phyloP scores from a whole-genome alignment of 2,797 vertebrate species.

The Ispidina lecontei region DNA sequence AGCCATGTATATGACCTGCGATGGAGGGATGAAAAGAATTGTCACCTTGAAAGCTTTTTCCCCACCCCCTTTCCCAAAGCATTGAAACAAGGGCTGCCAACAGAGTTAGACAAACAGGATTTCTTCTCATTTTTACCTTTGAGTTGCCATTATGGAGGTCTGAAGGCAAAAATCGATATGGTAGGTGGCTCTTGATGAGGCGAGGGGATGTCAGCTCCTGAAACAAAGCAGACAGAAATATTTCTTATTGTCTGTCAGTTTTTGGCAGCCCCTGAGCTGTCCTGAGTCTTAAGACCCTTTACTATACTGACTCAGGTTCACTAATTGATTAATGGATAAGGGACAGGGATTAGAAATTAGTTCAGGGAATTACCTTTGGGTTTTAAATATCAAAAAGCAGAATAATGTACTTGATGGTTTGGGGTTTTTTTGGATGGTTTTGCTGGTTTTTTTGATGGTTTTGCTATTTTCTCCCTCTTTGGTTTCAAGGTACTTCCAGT shows the following conservation, averaged over 20 bases:
- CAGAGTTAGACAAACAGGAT: not conserved
- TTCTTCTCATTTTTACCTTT: slow-evolving; percentile 82
- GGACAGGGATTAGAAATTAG: not conserved
- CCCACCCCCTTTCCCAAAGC: not conserved
- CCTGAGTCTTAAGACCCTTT: not conserved
- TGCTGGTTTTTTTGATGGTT: fast-evolving
- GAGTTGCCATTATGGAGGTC: slow-evolving; percentile 95
- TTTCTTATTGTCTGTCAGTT: not conserved
- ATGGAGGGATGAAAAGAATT: not conserved
- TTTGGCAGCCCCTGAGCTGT: not conserved
- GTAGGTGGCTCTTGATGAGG: slow-evolving; percentile 97
- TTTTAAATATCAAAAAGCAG: not conserved
- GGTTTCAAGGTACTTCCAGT: not conserved
- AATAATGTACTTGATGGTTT: not conserved
- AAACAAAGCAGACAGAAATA: not conserved
- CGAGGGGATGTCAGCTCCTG: slow-evolving; percentile 96
- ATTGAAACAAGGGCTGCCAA: not conserved
- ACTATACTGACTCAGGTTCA: not conserved
- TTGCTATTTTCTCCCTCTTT: not conserved
- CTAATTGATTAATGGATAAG: not conserved
- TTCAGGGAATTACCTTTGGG: not conserved
- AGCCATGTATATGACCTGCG: slow-evolving; percentile 98
- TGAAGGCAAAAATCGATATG: slow-evolving; percentile 92
- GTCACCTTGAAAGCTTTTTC: not conserved
- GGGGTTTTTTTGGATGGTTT: too few relatives aligned